Percentiles rank a stretch among this genome's conserved stretches.
These are phyloP conservation scores for Hydrochoerus hydrochaeris DNA, from an alignment of 2,113 vertebrate genomes.

Conservation along the genomic window DNA sequence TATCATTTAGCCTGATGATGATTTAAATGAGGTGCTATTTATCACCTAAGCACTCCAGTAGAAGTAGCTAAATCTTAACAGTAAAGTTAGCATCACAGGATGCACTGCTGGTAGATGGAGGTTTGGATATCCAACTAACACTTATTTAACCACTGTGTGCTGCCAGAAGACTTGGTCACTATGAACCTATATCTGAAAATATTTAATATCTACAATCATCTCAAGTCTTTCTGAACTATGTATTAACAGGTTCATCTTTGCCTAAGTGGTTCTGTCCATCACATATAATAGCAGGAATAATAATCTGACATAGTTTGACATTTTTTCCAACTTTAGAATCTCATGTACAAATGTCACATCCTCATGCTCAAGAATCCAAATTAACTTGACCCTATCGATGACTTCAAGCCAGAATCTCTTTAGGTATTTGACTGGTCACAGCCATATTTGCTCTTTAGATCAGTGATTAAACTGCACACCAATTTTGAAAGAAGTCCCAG, in stretches of 20 bases:
- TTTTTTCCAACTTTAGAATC: not conserved
- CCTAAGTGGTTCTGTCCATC: not conserved
- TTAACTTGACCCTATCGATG: not conserved
- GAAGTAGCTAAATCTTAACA: not conserved
- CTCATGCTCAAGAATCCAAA: not conserved
- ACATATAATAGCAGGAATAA: not conserved
- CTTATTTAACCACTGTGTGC: not conserved
- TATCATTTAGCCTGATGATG: not conserved
- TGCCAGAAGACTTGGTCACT: not conserved
- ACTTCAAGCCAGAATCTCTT: not conserved
- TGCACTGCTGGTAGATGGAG: not conserved
- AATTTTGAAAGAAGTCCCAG: not conserved
- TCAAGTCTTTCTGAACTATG: not conserved
- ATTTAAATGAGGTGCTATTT: not conserved
- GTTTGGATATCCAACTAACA: not conserved
- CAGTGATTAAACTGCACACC: not conserved
- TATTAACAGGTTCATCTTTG: not conserved
- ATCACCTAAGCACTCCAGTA: not conserved
- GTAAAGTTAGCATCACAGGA: not conserved
- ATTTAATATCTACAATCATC: not conserved
- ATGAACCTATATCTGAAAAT: not conserved
- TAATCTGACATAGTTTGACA: not conserved
- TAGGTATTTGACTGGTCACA: not conserved
- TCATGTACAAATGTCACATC: not conserved
- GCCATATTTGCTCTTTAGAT: not conserved